Evolutionary conservation across 2,113 vertebrate genomes (phyloP).

Genomic region (Corythoichthys haematopterus): DNA sequence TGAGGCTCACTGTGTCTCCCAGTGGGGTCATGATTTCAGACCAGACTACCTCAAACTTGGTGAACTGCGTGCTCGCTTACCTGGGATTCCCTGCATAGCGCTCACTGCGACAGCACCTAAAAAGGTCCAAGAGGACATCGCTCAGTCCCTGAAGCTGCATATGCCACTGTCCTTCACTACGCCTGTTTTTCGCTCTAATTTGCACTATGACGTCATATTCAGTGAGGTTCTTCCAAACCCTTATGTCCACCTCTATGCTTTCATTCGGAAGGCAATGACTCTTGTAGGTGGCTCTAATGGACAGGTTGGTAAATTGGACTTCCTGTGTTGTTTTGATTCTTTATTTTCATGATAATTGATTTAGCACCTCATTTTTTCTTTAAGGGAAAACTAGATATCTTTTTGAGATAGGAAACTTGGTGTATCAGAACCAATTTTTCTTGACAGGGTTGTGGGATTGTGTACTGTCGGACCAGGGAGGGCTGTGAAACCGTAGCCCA

Average conservation of each 20-base stretch:
- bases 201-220: slow-evolving; percentile 90
- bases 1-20: slow-evolving; percentile 95
- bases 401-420: background rate
- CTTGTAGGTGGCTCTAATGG: slow-evolving; percentile 44
- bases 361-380: background rate
- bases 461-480: slow-evolving; percentile 95
- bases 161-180: slow-evolving; percentile 78
- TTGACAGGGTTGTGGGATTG: slow-evolving; percentile 86
- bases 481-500: slow-evolving; percentile 86
- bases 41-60: slow-evolving; percentile 93
- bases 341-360: background rate
- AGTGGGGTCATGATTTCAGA: slow-evolving; percentile 97
- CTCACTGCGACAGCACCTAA: slow-evolving; percentile 89
- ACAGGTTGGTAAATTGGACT: slow-evolving; percentile 42
- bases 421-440: slow-evolving; percentile 11
- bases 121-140: slow-evolving; percentile 85
- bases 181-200: slow-evolving; percentile 88
- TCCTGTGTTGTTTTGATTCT: background rate
- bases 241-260: slow-evolving; percentile 77
- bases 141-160: slow-evolving; percentile 71
- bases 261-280: slow-evolving; percentile 78
- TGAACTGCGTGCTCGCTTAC: slow-evolving; percentile 72
- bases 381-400: background rate
- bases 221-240: slow-evolving; percentile 83
- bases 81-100: slow-evolving; percentile 79